These are phyloP conservation scores for Taurulus bubalis DNA, from an alignment of 2,113 vertebrate species.

Conservation along the genomic window DNA sequence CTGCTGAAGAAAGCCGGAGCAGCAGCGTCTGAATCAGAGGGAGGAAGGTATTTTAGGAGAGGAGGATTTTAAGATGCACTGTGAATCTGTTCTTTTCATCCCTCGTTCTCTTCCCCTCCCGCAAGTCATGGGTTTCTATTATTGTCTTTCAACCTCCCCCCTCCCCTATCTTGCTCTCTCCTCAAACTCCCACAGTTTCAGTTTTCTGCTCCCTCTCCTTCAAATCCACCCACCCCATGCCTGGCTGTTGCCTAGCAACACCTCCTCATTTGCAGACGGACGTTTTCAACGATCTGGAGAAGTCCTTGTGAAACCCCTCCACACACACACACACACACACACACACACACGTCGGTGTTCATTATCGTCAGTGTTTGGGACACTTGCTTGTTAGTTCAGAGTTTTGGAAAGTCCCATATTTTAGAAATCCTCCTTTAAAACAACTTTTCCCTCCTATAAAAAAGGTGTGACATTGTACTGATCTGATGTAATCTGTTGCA, in stretches of 20 bases:
- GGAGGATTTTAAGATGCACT: slow-evolving; percentile 8
- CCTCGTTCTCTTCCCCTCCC: slow-evolving; percentile 18
- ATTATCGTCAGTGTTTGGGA: not conserved
- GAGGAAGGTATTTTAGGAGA: not conserved
- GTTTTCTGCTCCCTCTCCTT: slow-evolving; percentile 60
- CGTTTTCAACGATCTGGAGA: slow-evolving; percentile 24
- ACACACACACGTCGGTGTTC: slow-evolving; percentile 12
- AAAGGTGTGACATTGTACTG: not conserved
- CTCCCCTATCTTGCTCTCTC: slow-evolving; percentile 29
- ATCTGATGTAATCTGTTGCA: no score
- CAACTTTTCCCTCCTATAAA: not conserved
- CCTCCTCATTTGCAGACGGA: slow-evolving; percentile 57
- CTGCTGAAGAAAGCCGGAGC: not conserved
- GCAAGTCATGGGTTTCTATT: slow-evolving; percentile 35
- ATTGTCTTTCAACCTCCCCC: slow-evolving; percentile 39
- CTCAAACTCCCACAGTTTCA: slow-evolving; percentile 60
- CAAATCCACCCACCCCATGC: slow-evolving; percentile 57
- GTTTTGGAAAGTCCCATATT: not conserved
- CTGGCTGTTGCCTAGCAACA: slow-evolving; percentile 72
- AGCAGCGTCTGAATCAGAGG: not conserved
- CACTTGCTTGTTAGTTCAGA: not conserved
- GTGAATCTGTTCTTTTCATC: slow-evolving; percentile 17
- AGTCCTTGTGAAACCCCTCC: slow-evolving; percentile 35
- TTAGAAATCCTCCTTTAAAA: not conserved
- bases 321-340: slow-evolving; percentile 1